phyloP scores from a whole-genome alignment of 1,140 invertebrate genomes.

The Listronotus oregonensis region DNA sequence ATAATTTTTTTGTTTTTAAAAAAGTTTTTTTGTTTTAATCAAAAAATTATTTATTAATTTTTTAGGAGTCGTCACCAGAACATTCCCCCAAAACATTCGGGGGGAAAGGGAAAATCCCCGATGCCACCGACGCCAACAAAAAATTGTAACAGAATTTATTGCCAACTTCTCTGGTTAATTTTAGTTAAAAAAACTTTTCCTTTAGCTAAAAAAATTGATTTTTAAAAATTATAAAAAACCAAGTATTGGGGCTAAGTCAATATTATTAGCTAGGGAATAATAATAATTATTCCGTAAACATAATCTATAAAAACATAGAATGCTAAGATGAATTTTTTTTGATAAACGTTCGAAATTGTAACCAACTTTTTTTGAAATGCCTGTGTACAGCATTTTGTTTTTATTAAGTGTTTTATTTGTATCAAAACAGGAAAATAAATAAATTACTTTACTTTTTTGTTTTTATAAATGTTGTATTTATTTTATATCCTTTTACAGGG shows the following conservation, averaged over 20 bases:
- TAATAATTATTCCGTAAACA: not conserved
- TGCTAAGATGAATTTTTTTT: constrained; percentile 16
- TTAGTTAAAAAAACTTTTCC: not conserved
- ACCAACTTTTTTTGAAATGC: constrained; percentile 9
- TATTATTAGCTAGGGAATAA: not conserved
- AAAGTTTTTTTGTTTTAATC: too few relatives aligned
- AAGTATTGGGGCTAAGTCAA: constrained; percentile 4
- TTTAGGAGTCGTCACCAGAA: constrained; percentile 79
- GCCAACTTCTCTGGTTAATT: constrained; percentile 75
- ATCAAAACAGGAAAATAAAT: constrained; percentile 13
- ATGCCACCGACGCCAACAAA: constrained; percentile 93
- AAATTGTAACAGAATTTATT: constrained; percentile 91
- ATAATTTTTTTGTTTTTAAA: too few relatives aligned
- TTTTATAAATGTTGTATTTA: constrained; percentile 3
- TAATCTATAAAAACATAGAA: not conserved
- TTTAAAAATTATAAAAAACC: constrained; percentile 7
- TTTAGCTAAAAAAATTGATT: constrained; percentile 2
- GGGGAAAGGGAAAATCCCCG: constrained; percentile 94
- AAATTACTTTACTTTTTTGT: constrained; percentile 15
- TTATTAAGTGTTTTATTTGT: constrained; percentile 20
- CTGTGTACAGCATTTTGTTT: constrained; percentile 19
- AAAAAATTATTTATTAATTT: constrained; percentile 37
- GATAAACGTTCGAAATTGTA: constrained; percentile 6
- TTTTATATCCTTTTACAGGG: too few relatives aligned
- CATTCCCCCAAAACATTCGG: constrained; percentile 85